Base-by-base conservation (phyloP, 2,888 invertebrate genomes). In the Lithophane semibrunnea region DNA sequence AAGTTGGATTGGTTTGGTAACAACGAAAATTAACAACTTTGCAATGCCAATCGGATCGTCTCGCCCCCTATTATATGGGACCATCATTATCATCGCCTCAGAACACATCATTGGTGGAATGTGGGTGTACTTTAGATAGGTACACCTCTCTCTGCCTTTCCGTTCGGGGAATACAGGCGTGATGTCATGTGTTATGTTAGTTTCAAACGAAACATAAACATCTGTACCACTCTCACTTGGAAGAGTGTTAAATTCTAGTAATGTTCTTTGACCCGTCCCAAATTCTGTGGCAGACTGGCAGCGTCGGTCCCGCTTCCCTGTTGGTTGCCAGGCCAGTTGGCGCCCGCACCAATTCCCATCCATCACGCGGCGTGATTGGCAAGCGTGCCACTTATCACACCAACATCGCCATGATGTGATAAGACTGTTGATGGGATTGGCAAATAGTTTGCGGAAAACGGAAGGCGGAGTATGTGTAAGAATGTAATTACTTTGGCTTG, bases 351-450 rank as follows among this genome's bases (percentile, higher is more conserved):
- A 68, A 10, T 18, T 3, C 68, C 66, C 74, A 91, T 92, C 89
- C 84, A 92, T 91, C 88, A 90, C 86, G 60, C 78, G 85, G 85
- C 80, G 73, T 88, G 87, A 89, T 90, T 91, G 91, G 88, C 91
- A 90, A 79, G 65, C 74, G 70, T 66, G 75, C 73, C 79, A 78
- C 77, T 77, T 42, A 80, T 84, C 85, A 77, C 70, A 71, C 54
- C 47, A 61, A 74, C 61, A 61, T 68, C 60, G 60, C 47, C 69
- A 66, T 66, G 68, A 68, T 66, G 72, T 85, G 85, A 84, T 82
- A 70, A 67, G 29, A 84, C 60, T 75, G 44, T 29, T 78, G 74
- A 85, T 84, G 69, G 49, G 12, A 73, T 84, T 84, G 83, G 83
- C 83, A 85, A 82, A 85, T 82, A 78, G 60, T 47, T 73, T 82